Base-by-base conservation (phyloP, 2,113 vertebrate genomes). In the Microcebus jonahi region DNA sequence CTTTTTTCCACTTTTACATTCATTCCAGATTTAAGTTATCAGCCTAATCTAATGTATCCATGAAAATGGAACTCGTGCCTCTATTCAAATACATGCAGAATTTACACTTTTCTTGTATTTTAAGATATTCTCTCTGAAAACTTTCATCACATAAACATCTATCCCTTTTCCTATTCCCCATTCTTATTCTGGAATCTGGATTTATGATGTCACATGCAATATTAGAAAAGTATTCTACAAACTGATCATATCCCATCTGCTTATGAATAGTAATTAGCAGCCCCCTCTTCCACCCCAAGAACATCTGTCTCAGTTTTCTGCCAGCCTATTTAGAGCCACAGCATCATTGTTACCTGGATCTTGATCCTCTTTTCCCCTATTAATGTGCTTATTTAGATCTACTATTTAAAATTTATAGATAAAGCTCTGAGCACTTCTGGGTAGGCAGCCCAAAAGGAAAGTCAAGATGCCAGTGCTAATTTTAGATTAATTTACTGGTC, bases 261-360 rank as follows among this genome's bases (percentile, higher is more conserved):
- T 82, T 97, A 90, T 95, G 94, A 95, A 93, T 81, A 95, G 50
- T 70, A 85, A 97, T 84, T 76, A 96, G 21, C 50, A 93, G n/a
- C 57, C 36, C 8, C 45, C 27, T 83, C 80, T 57, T 17, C 71
- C 34, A 68, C 42, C 48, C 73, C 55, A 86, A 86, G 36, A 97
- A 94, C 96, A 94, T 91, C 96, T 96, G 91, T 92, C 84, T 92
- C 55, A 31, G 21, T 63, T 91, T 93, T 81, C 61, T 83, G 88
- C 88, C 71, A 91, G 67, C 48, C 77, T 97, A 23, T 82, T 94
- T 92, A 94, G 67, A 90, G 39, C 14, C 82, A 73, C 3, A 50
- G 23, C 55, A 80, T 90, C 81, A 76, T 53, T 92, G 59, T 82
- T 87, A 95, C 88, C 91, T 92, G 70, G 61, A 93, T 96, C 39